Conservation (phyloP, 2,888 invertebrate genomes). For the Adela reaumurella region DNA sequence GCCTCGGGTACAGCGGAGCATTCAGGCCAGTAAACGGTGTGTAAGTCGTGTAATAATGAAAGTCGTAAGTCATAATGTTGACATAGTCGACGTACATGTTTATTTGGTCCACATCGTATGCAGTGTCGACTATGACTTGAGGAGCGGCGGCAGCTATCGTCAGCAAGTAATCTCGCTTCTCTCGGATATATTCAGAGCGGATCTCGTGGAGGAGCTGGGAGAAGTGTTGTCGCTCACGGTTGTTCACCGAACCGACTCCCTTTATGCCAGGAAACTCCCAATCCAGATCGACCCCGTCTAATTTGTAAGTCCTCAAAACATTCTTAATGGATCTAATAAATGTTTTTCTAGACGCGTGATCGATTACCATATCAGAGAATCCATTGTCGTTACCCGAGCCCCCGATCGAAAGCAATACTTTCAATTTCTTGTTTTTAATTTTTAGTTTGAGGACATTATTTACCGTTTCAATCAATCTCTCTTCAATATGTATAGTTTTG, state of each 20-base stretch:
- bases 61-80: slow-evolving; percentile 92
- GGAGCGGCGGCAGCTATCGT: slow-evolving; percentile 80
- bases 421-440: slow-evolving; percentile 59
- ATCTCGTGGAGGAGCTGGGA: slow-evolving; percentile 72
- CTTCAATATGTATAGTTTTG: slow-evolving; percentile 54
- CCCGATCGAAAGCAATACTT: slow-evolving; percentile 75
- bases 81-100: slow-evolving; percentile 80
- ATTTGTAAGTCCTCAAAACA: slow-evolving; percentile 45
- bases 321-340: slow-evolving; percentile 55
- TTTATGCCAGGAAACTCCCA: slow-evolving; percentile 82
- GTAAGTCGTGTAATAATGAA: slow-evolving; percentile 70
- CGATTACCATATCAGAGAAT: slow-evolving; percentile 68
- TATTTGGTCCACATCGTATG: slow-evolving; percentile 76
- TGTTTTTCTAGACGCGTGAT: slow-evolving; percentile 66
- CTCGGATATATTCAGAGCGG: slow-evolving; percentile 60
- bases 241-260: slow-evolving; percentile 10
- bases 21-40: slow-evolving; percentile 84
- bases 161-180: slow-evolving; percentile 59
- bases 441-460: slow-evolving; percentile 52
- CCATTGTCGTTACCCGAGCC: slow-evolving; percentile 58
- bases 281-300: slow-evolving; percentile 76
- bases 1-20: slow-evolving; percentile 68
- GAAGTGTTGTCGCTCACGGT: slow-evolving; percentile 67
- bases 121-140: slow-evolving; percentile 65
- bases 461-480: slow-evolving; percentile 31